Conservation (phyloP, 2,888 invertebrate species). For the Xanthorhoe designata region DNA sequence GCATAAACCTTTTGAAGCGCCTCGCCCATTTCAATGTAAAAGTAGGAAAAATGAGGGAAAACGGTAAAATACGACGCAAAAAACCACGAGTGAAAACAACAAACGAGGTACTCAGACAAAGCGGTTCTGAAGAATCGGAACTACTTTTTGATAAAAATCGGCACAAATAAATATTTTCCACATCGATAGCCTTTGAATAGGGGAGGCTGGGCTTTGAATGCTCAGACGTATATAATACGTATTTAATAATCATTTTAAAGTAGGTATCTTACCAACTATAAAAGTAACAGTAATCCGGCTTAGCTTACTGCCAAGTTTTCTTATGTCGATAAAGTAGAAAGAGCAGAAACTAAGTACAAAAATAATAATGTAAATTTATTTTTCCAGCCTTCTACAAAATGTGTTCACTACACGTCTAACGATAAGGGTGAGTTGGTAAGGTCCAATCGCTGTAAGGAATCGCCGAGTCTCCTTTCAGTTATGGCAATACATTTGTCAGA, state of each 20-base stretch:
- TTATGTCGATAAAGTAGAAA: background rate
- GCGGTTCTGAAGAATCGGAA: constrained; percentile 27
- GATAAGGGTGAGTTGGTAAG: constrained; percentile 2
- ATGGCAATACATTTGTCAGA: constrained; percentile 62
- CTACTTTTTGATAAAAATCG: constrained; percentile 39
- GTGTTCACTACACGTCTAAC: background rate
- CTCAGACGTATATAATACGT: too few species aligned
- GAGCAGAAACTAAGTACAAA: background rate
- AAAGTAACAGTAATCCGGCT: too few species aligned
- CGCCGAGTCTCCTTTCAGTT: constrained; percentile 46
- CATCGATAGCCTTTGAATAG: constrained; percentile 53
- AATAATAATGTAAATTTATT: background rate
- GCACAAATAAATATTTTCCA: constrained; percentile 55
- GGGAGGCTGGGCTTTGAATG: constrained; percentile 20
- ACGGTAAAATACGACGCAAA: constrained; percentile 20
- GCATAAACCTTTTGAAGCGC: background rate
- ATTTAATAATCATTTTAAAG: too few species aligned
- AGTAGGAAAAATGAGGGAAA: constrained; percentile 8
- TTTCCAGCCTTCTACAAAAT: background rate
- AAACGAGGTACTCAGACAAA: constrained; percentile 38
- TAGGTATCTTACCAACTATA: too few species aligned
- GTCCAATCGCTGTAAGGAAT: constrained; percentile 4
- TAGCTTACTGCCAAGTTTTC: background rate
- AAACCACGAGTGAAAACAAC: constrained; percentile 33
- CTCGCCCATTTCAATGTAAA: constrained; percentile 3